A percentile compares a stretch with the other conserved stretches of the same genome.
phyloP scores from a whole-genome alignment of 2,113 vertebrate species.

The Zosterops japonicus region DNA sequence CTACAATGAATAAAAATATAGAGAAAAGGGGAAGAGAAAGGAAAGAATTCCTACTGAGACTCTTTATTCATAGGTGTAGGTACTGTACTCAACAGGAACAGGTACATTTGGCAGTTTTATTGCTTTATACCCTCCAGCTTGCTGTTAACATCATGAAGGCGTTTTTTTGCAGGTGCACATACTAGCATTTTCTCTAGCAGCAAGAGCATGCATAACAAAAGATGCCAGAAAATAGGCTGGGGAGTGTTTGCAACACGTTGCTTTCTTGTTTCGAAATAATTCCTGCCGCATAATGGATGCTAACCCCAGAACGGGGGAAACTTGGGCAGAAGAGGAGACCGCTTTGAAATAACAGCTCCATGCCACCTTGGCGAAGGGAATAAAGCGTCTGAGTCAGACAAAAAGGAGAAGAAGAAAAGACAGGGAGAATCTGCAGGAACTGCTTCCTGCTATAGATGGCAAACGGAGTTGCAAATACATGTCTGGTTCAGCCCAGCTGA shows the following conservation, averaged over 20 bases:
- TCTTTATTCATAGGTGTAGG: constrained; percentile 43
- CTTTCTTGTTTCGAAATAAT: constrained; percentile 10
- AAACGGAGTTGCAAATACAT: no score
- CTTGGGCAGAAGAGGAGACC: neutral
- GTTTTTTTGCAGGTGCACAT: constrained; percentile 66
- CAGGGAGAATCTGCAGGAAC: neutral
- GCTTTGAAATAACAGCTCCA: neutral
- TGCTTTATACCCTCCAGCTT: constrained; percentile 70
- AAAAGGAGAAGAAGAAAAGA: neutral
- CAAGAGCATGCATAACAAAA: neutral
- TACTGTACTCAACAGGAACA: constrained; percentile 40
- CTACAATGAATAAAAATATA: constrained; percentile 73
- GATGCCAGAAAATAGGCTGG: neutral
- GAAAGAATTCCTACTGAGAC: constrained; percentile 27
- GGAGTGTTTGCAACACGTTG: neutral
- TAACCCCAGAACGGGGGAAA: neutral
- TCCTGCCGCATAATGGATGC: neutral
- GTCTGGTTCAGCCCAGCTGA: neutral
- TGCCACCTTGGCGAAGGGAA: neutral
- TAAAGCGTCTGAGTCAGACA: neutral
- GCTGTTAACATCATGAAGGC: constrained; percentile 62
- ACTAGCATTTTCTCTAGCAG: constrained; percentile 15
- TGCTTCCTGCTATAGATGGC: neutral
- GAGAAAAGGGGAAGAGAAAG: constrained; percentile 32
- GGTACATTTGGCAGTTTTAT: constrained; percentile 73